Conservation (phyloP, 2,113 vertebrate genomes). For the Cichladusa arquata region DNA sequence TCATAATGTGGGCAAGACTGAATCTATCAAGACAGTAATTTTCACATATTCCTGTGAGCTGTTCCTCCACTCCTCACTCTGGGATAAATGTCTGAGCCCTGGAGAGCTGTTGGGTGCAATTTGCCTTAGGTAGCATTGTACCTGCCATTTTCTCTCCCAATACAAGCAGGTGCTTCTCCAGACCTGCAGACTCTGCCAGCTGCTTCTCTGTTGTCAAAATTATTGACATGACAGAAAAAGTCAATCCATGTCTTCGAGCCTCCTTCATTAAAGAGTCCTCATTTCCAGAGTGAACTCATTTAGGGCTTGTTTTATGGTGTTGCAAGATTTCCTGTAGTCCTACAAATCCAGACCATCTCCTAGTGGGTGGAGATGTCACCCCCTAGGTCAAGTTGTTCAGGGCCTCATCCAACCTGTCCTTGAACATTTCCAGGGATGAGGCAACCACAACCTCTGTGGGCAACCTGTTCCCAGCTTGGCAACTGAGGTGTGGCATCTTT, state of each 20-base stretch:
- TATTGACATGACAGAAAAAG: background rate
- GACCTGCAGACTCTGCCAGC: background rate
- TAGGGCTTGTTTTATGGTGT: background rate
- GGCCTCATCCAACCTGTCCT: background rate
- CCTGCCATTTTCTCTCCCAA: background rate
- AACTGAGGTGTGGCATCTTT: background rate
- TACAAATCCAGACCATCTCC: background rate
- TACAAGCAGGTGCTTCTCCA: background rate
- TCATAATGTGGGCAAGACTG: background rate
- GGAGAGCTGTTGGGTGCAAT: background rate
- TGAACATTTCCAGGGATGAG: background rate
- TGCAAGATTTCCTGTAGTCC: background rate
- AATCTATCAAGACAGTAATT: background rate
- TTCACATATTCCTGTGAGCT: background rate
- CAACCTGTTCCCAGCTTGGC: background rate
- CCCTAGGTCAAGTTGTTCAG: background rate
- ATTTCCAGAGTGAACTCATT: background rate
- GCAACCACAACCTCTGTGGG: background rate
- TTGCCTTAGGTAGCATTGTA: background rate
- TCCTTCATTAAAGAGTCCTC: background rate
- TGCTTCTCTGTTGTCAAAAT: background rate
- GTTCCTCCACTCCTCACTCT: background rate
- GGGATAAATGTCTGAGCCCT: background rate
- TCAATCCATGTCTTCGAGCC: background rate
- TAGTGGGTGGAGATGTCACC: background rate